Conservation (phyloP, 2,113 vertebrate species). For the Mixornis gularis region DNA sequence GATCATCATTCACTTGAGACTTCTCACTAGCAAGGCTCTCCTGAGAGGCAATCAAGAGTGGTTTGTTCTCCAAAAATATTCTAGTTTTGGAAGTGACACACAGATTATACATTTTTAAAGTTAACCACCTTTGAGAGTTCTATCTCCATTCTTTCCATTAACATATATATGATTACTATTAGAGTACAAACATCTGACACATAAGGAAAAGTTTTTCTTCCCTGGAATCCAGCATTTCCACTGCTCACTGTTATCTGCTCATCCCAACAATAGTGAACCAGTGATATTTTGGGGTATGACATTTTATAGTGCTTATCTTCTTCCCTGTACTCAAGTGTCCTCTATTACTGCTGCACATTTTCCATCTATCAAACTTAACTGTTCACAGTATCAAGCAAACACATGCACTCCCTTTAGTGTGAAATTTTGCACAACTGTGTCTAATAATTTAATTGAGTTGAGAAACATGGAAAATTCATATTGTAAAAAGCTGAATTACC, state of each 20-base stretch:
- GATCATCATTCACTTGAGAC: slow-evolving; percentile 2
- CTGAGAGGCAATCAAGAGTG: background rate
- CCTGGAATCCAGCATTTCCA: background rate
- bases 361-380: background rate
- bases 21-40: background rate
- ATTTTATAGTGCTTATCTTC: background rate
- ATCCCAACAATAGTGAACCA: background rate
- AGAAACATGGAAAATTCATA: background rate
- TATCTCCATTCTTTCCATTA: background rate
- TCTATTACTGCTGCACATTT: background rate
- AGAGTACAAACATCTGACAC: background rate
- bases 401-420: background rate
- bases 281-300: background rate
- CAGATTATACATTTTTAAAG: background rate
- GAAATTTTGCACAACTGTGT: background rate
- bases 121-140: background rate
- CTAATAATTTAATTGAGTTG: background rate
- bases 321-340: background rate
- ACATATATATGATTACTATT: background rate
- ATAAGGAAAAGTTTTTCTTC: background rate
- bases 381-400: background rate
- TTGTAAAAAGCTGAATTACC: background rate
- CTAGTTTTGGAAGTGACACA: background rate
- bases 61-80: background rate
- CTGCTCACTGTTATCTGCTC: background rate